Base-by-base conservation (phyloP, 1,140 invertebrate species). In the Charaxes varanes region DNA sequence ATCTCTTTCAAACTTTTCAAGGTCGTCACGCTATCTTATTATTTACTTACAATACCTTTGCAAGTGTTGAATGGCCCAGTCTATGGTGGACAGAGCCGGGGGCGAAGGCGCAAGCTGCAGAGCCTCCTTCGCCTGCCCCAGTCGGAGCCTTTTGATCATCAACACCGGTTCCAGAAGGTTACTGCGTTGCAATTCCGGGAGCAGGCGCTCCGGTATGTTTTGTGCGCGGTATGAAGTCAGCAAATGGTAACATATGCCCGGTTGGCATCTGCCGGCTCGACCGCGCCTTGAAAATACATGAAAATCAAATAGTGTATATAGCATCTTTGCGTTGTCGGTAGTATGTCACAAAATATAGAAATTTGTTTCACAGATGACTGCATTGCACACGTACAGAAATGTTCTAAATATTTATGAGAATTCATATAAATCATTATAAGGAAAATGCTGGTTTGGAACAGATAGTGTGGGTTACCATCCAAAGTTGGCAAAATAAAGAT, bases 171-270 rank as follows among this genome's bases (percentile, higher is more conserved):
- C 88, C 22, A 92, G 86, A 1, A 93, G 66, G 2, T 90, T 86
- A 33, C 84, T 85, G 17, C 88, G 74, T 26, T 88, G 70, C 23
- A 93, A 81, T 53, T 92, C 89, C 0, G 91, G 90, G 10, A 85
- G 18, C 1, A 89, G 85, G 53, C 86, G 88, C 4, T 80, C 50
- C 0, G 56, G 21, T 6, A 92, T 81, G 4, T 53, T 41, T 2
- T 65, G 40, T 0, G 86, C 55, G 11, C 85, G 76, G 10, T 71
- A 51, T 50, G 73, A 66, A 3, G 88, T 87, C 45, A 92, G 89
- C 4, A 96, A 70, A 69, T 95, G 93, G 63, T 91, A 96, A 63
- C 91, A 90, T 69, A 93, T 90, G 3, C 94, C 94, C 2, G 90
- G 84, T 53, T 89, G 83, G 17, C 93, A 90, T 2, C 92, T 86